Evolutionary conservation across 2,888 invertebrate species (phyloP), one percentile per base, ranked within the genome.

Genomic region (Ommatoiulus sabulosus): DNA sequence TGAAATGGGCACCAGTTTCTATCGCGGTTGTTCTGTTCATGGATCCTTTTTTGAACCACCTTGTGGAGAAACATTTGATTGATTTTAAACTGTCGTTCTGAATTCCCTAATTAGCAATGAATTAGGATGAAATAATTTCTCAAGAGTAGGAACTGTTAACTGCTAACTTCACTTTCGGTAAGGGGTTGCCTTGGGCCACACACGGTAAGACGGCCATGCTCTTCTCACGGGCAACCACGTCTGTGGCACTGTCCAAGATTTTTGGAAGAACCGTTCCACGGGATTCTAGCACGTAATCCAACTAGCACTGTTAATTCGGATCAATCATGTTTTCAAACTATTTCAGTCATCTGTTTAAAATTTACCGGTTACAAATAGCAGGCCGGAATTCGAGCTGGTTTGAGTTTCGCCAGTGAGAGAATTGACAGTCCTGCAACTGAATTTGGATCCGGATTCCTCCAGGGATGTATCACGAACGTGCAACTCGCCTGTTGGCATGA

Each of bases 151-250:
- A 12, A 17, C 17, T 52, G 12, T 17, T 17, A 52, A 17, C 52
- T 35, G 48, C 90, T 89, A 92, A 92, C 92, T 92, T 92, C 91
- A 91, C 91, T 90, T 91, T 92, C 90, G 92, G 92, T 90, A 92
- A 92, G 90, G 92, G 92, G 93, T 94, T 96, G 87, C 93, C 93
- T 89, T 92, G 92, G 35, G 92, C 92, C 90, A 92, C 92, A 90
- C 94, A 94, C 91, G 95, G 92, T 91, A 95, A 92, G 48, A 95
- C 94, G 91, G 94, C 94, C 17, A 46, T n/a, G 0, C 87, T n/a
- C 24, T 52, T 52, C 17, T 44, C 20, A 24, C 15, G 7, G 17
- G 87, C 89, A 48, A 46, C 17, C 35, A 87, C 86, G 17, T n/a
- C 44, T 80, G 87, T 20, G 52, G 80, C 24, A 8, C 72, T 72